Conservation (phyloP, 2,888 invertebrate species). For the Gastracanthus pulcherrimus region DNA sequence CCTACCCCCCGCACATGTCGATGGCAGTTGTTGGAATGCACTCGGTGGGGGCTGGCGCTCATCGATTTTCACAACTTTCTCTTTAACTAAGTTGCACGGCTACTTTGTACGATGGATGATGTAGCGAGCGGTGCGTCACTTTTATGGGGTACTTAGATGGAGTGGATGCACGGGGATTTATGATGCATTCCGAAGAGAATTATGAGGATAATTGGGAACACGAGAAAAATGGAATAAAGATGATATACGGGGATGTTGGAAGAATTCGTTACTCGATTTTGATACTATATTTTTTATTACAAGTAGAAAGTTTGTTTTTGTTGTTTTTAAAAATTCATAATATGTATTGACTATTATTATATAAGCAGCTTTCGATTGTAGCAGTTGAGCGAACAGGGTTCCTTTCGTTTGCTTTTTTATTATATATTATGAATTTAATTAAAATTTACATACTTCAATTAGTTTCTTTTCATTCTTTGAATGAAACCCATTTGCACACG, state of each 20-base stretch:
- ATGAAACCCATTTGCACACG: constrained; percentile 18
- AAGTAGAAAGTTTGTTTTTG: constrained; percentile 7
- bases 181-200: not conserved
- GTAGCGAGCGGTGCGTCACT: not conserved
- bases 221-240: no score
- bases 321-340: not conserved
- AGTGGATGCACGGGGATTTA: not conserved
- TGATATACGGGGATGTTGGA: no score
- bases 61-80: constrained; percentile 14
- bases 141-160: not conserved
- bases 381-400: no score
- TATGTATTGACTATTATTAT: no score
- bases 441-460: constrained; percentile 39
- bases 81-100: not conserved
- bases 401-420: not conserved
- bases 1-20: not conserved
- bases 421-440: constrained; percentile 31
- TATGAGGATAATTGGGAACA: no score
- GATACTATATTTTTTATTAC: not conserved
- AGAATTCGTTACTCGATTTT: not conserved
- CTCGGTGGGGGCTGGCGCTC: no score
- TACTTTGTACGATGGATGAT: not conserved
- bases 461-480: constrained; percentile 10
- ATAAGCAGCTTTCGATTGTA: no score
- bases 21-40: no score